phyloP scores from a whole-genome alignment of 2,797 vertebrate species.

The Anguilla pacifica region DNA sequence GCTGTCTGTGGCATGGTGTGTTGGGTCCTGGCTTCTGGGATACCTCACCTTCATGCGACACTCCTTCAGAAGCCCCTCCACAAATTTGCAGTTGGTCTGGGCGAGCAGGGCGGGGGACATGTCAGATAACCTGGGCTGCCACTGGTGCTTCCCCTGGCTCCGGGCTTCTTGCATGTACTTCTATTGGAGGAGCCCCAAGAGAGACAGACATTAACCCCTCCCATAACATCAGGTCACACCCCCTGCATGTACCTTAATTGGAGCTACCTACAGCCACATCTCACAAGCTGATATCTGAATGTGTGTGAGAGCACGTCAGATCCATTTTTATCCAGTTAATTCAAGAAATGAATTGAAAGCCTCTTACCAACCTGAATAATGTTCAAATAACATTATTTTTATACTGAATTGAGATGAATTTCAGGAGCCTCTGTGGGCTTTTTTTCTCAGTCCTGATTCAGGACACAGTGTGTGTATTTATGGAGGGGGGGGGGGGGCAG shows the following conservation, averaged over 20 bases:
- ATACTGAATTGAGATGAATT: no score
- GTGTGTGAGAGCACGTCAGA: no score
- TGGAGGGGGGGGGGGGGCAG: no score
- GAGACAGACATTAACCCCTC: neutral
- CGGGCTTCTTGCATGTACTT: conserved; percentile 86
- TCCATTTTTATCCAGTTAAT: no score
- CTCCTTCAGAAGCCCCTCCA: conserved; percentile 91
- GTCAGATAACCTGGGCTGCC: conserved; percentile 91
- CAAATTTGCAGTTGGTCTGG: conserved; percentile 93
- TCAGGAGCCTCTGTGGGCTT: neutral
- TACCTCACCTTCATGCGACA: conserved; percentile 91
- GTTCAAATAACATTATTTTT: no score
- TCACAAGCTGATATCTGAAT: no score
- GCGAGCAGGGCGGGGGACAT: conserved; percentile 87
- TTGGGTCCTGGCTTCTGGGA: no score
- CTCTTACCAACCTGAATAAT: no score
- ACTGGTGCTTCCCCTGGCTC: conserved; percentile 82
- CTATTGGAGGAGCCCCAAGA: conserved; percentile 62
- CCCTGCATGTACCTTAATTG: neutral
- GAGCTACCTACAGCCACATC: no score
- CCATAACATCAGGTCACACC: neutral
- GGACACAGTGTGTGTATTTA: no score
- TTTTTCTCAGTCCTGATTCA: neutral
- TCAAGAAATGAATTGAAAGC: no score
- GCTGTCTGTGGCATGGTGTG: no score